A percentile compares a stretch with the other conserved stretches of the same genome.
Conservation (phyloP, 2,888 invertebrate genomes). For the Lingula anatina region DNA sequence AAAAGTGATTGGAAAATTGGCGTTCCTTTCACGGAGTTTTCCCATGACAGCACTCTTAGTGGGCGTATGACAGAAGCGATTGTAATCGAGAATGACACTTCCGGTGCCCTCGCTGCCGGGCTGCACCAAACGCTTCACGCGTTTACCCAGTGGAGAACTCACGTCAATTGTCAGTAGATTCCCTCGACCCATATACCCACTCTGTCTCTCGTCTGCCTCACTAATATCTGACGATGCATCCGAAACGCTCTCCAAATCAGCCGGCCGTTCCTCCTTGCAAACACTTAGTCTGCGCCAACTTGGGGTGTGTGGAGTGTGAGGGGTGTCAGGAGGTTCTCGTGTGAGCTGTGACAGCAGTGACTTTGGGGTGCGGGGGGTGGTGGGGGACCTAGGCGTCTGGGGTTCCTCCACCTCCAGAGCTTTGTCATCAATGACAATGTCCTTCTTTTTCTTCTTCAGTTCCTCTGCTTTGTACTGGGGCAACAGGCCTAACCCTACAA, state of each 20-base stretch:
- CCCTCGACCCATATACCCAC: conserved; percentile 7
- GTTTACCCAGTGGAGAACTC: conserved; percentile 24
- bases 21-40: conserved; percentile 20
- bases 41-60: conserved; percentile 14
- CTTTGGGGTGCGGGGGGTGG: conserved; percentile 19
- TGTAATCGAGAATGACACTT: conserved; percentile 16
- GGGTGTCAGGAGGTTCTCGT: conserved; percentile 11
- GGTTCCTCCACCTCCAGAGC: conserved; percentile 20
- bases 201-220: too few species aligned
- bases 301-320: background rate
- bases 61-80: conserved; percentile 20
- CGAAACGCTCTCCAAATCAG: too few species aligned
- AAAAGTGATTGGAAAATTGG: conserved; percentile 22
- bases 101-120: conserved; percentile 18
- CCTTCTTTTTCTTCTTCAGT: conserved; percentile 12
- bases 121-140: conserved; percentile 28
- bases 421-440: conserved; percentile 20
- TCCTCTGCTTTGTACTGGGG: conserved; percentile 13
- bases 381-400: conserved; percentile 24
- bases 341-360: conserved; percentile 29
- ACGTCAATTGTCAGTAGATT: conserved; percentile 18
- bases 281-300: too few species aligned
- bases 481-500: conserved; percentile 13
- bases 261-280: too few species aligned
- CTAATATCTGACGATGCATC: too few species aligned